phyloP scores from a whole-genome alignment of 2,888 invertebrate species.

The Drosophila paranaensis region DNA sequence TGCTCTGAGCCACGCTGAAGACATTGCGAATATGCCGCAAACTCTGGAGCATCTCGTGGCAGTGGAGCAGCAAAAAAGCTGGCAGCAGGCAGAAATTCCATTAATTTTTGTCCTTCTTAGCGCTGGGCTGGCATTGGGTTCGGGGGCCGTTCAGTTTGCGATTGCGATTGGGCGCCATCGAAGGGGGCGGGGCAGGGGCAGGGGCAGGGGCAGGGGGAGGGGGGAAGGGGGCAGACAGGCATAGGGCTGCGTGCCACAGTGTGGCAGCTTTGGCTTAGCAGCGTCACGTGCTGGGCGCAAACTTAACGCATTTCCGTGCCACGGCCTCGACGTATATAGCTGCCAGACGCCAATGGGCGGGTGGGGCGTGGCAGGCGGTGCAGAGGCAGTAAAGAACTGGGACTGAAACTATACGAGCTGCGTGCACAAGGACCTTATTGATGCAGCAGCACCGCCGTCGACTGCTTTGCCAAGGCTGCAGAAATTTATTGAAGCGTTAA shows the following conservation, averaged over 20 bases:
- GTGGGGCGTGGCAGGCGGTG: not conserved
- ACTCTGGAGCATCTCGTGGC: conserved; percentile 20
- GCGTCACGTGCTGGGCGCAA: conserved; percentile 79
- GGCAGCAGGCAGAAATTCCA: conserved; percentile 81
- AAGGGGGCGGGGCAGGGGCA: not conserved
- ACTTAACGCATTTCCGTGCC: conserved; percentile 80
- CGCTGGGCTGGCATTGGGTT: conserved; percentile 51
- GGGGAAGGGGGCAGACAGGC: conserved; percentile 44
- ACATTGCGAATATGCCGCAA: conserved; percentile 30
- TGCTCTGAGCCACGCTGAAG: not conserved
- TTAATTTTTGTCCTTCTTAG: conserved; percentile 83
- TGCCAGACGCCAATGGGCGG: conserved; percentile 28
- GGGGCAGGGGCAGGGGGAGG: too few species aligned
- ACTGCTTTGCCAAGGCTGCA: conserved; percentile 59
- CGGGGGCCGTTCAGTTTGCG: conserved; percentile 18
- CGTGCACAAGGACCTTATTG: conserved; percentile 82
- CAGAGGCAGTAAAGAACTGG: not conserved
- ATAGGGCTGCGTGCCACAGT: conserved; percentile 71
- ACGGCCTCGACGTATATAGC: conserved; percentile 30
- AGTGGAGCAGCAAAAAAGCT: conserved; percentile 59
- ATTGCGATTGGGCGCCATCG: conserved; percentile 38
- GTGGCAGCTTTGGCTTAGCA: conserved; percentile 79
- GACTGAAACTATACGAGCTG: conserved; percentile 38
- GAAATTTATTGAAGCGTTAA: conserved; percentile 82
- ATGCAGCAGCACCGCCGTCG: conserved; percentile 59